These are phyloP conservation scores for Orchesella cincta DNA, from an alignment of 1,140 invertebrate species.

Conservation along the genomic window DNA sequence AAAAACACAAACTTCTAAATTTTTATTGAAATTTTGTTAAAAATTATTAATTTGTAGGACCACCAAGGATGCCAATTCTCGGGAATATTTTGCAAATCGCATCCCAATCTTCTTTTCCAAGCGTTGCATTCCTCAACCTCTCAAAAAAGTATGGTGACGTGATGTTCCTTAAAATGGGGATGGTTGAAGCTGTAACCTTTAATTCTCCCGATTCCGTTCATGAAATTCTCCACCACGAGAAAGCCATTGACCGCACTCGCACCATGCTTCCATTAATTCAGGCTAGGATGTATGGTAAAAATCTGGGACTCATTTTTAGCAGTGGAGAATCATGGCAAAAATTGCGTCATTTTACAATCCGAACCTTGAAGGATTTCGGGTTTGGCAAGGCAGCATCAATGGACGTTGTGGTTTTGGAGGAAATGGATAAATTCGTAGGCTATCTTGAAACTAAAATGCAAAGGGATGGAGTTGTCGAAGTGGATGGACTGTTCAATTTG, in stretches of 20 bases:
- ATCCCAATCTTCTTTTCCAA: background rate
- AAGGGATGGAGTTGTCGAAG: constrained; percentile 47
- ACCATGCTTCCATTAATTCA: too few relatives aligned
- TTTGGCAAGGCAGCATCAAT: too few relatives aligned
- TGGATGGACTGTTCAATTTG: constrained; percentile 51
- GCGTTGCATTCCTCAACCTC: background rate
- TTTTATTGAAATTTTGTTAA: background rate
- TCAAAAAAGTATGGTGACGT: background rate
- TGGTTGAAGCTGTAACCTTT: background rate
- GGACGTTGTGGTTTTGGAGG: too few relatives aligned
- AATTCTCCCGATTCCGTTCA: background rate
- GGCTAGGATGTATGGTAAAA: too few relatives aligned
- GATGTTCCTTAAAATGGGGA: background rate
- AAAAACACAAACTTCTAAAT: background rate
- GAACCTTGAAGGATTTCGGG: too few relatives aligned
- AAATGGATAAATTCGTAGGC: constrained; percentile 31
- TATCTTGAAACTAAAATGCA: background rate
- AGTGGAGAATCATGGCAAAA: too few relatives aligned
- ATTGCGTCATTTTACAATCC: too few relatives aligned
- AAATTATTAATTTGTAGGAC: background rate
- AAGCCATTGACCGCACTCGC: too few relatives aligned
- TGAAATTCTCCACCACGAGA: background rate
- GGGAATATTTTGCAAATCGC: background rate
- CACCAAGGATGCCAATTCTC: background rate
- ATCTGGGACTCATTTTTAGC: too few relatives aligned